These are phyloP conservation scores for Collichthys lucidus DNA, from an alignment of 2,113 vertebrate genomes.

Conservation along the genomic window DNA sequence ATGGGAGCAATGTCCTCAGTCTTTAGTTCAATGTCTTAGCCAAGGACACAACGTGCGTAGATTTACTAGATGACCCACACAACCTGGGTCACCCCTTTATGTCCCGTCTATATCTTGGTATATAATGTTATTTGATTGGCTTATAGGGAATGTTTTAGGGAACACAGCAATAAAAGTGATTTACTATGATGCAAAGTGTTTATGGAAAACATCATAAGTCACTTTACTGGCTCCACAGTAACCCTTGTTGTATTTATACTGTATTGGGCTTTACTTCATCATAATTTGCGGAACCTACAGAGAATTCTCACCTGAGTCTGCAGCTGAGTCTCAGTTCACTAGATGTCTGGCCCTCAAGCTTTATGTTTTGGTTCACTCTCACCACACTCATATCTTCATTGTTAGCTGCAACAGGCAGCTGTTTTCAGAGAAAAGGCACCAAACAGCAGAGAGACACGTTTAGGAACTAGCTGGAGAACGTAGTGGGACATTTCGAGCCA, in stretches of 20 bases:
- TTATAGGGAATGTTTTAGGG: neutral
- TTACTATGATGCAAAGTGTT: neutral
- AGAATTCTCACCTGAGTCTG: neutral
- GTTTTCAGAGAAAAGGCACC: neutral
- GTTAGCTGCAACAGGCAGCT: neutral
- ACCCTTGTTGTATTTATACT: neutral
- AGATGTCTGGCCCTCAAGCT: neutral
- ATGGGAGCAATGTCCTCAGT: too few species aligned
- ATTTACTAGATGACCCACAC: too few species aligned
- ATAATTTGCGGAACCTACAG: neutral
- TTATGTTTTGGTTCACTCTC: neutral
- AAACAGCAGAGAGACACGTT: neutral
- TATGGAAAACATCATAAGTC: neutral
- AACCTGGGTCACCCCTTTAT: neutral
- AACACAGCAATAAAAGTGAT: neutral
- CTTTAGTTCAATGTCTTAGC: too few species aligned
- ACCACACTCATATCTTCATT: neutral
- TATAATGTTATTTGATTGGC: neutral
- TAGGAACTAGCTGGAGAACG: neutral
- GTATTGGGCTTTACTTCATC: neutral
- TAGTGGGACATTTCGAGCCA: neutral
- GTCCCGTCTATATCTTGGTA: neutral
- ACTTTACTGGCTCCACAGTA: neutral
- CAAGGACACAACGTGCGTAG: too few species aligned
- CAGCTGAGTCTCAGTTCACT: neutral